Evolutionary conservation across 2,797 vertebrate genomes (phyloP).

Genomic region (Forpus xanthops): DNA sequence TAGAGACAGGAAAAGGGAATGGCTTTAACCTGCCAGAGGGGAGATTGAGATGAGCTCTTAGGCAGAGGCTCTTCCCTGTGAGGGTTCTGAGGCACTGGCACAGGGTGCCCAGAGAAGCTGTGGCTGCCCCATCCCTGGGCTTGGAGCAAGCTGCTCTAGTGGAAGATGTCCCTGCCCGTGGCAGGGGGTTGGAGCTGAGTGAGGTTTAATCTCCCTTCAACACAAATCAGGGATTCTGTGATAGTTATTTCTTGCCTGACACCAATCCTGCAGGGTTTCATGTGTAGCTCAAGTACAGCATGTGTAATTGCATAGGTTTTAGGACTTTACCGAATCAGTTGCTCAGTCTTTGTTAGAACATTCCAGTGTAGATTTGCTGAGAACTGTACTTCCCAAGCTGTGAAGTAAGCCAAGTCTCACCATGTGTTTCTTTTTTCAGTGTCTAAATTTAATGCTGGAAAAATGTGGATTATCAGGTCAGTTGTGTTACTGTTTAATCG

Average conservation of each 20-base stretch:
- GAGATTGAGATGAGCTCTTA: no score
- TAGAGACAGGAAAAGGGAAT: not conserved
- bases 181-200: not conserved
- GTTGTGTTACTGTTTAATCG: not conserved
- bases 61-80: no score
- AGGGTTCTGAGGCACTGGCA: no score
- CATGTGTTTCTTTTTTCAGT: slow-evolving; percentile 74
- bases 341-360: not conserved
- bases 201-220: not conserved
- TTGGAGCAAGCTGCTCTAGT: no score
- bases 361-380: not conserved
- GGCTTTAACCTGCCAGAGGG: not conserved
- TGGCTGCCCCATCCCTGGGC: no score
- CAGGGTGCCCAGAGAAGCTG: no score
- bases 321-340: not conserved
- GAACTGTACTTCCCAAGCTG: not conserved
- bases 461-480: slow-evolving; percentile 86
- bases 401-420: not conserved
- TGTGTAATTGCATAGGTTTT: not conserved
- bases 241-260: not conserved
- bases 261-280: not conserved
- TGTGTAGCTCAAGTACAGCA: not conserved
- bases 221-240: not conserved
- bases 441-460: slow-evolving; percentile 86
- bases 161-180: no score